These are phyloP conservation scores for Halocynthia aurantium DNA, from an alignment of 23 tunicate species.

Conservation along the genomic window DNA sequence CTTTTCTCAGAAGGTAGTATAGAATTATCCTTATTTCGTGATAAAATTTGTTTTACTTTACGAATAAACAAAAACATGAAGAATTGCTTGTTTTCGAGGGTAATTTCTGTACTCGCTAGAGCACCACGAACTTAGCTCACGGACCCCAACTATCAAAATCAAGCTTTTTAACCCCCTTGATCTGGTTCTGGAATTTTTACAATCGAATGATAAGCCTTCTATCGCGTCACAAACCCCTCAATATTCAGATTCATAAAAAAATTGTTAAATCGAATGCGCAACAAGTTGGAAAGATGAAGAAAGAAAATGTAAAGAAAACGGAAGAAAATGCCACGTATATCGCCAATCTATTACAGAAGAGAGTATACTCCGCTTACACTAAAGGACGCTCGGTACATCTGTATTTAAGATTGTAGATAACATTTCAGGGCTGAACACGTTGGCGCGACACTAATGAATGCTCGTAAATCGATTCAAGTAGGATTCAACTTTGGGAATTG, in stretches of 20 bases:
- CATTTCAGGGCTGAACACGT: background rate
- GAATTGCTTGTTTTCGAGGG: no score
- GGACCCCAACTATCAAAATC: no score
- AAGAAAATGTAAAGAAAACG: background rate
- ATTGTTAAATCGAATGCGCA: background rate
- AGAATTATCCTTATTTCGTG: no score
- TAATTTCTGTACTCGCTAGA: no score
- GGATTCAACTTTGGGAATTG: no score
- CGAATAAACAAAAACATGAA: no score
- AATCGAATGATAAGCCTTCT: background rate
- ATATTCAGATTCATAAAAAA: background rate
- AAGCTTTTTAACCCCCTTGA: no score
- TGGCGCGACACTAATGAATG: background rate
- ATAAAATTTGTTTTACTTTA: no score
- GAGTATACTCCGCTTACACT: conserved; percentile 63
- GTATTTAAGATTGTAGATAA: background rate
- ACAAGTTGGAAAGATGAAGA: background rate
- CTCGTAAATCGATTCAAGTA: no score
- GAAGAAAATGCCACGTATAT: background rate
- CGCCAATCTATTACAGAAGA: conserved; percentile 16
- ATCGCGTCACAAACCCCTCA: background rate
- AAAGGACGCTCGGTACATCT: conserved; percentile 66
- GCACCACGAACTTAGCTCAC: no score
- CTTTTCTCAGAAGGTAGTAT: no score
- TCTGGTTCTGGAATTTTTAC: no score